These are phyloP conservation scores for Limenitis arthemis DNA, from an alignment of 2,888 invertebrate genomes.

Conservation along the genomic window DNA sequence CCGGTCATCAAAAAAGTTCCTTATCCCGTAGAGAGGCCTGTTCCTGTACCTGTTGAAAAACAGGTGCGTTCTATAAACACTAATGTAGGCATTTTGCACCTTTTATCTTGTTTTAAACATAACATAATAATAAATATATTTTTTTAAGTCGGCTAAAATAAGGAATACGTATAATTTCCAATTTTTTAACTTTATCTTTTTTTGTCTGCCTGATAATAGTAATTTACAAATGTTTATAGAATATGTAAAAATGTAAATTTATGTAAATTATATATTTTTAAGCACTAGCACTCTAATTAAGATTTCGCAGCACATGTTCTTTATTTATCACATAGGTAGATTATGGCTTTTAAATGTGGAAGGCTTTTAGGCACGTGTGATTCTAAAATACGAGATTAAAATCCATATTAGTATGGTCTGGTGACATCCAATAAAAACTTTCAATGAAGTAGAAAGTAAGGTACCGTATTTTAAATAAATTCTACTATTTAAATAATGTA, in stretches of 20 bases:
- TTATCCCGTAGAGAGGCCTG: constrained; percentile 80
- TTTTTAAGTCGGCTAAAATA: no score
- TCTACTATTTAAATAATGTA: constrained; percentile 1
- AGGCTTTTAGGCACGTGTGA: no score
- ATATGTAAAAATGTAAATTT: not conserved
- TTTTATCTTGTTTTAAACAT: not conserved
- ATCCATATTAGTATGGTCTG: no score
- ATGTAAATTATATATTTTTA: not conserved
- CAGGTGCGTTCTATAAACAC: constrained; percentile 59
- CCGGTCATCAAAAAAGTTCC: constrained; percentile 81
- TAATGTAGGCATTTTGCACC: not conserved
- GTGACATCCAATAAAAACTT: not conserved
- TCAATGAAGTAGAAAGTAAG: constrained; percentile 6
- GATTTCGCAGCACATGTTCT: constrained; percentile 1
- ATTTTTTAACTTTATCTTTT: no score
- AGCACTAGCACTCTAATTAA: constrained; percentile 2
- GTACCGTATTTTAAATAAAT: not conserved
- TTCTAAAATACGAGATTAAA: no score
- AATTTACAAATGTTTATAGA: no score
- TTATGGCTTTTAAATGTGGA: no score
- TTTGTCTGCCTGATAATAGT: no score
- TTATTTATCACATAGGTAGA: not conserved
- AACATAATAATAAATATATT: not conserved
- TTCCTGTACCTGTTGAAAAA: constrained; percentile 82
- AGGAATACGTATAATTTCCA: no score